phyloP scores from a whole-genome alignment of 1,140 invertebrate genomes.

The Pogonomyrmex californicus region DNA sequence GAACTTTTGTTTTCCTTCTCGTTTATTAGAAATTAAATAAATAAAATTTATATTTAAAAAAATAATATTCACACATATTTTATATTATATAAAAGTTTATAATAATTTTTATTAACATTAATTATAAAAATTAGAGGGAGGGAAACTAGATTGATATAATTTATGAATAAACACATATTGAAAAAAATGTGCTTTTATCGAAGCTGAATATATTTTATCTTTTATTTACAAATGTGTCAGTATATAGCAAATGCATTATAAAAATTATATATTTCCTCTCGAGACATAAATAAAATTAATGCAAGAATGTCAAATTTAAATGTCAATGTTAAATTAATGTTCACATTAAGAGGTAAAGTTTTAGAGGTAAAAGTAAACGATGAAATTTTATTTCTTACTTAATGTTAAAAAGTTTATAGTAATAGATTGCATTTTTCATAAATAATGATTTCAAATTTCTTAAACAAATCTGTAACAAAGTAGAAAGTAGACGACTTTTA shows the following conservation, averaged over 20 bases:
- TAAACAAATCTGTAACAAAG: slow-evolving; percentile 4
- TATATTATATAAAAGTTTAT: slow-evolving; percentile 19
- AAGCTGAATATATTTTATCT: background rate
- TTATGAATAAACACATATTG: background rate
- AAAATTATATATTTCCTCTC: background rate
- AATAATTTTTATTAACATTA: background rate
- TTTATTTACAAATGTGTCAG: slow-evolving; percentile 25
- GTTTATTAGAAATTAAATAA: slow-evolving; percentile 12
- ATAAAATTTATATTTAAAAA: background rate
- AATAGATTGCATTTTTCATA: background rate
- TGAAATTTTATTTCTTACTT: background rate
- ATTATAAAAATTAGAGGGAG: background rate
- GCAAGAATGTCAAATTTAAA: background rate
- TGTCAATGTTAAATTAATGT: background rate
- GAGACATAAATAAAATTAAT: background rate
- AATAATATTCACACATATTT: background rate
- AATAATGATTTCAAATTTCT: background rate
- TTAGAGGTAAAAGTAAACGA: background rate
- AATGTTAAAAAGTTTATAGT: background rate
- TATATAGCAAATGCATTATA: background rate
- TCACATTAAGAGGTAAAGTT: background rate
- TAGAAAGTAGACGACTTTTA: slow-evolving; percentile 15
- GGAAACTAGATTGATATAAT: background rate
- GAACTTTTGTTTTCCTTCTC: background rate
- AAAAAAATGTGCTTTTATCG: background rate